Evolutionary conservation across 23 tunicate species (phyloP), one percentile per base, ranked within the genome.

Genomic region (Ascidia mentula): DNA sequence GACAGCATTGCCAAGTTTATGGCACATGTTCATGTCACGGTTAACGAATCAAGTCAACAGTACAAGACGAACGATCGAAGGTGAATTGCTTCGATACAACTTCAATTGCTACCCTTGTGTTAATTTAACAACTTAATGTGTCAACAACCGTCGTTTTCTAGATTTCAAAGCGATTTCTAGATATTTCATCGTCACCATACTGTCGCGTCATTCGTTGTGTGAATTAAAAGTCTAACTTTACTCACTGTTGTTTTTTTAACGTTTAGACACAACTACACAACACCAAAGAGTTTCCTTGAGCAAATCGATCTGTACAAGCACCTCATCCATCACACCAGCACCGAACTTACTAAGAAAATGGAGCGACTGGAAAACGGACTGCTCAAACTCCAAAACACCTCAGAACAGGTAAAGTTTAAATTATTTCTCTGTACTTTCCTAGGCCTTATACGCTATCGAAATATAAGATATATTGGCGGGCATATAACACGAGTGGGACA

Each of bases 371-470:
- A 92, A 73, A 92, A 92, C 40, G 97, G 97, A 17, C 60, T 92
- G 76, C 74, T 81, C 3, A 92, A 92, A 40, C 73, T 92, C 22
- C 88, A 84, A 69, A 92, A 87, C 74, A 92, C 97, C 17, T 40
- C 97, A 17, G 97, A 92, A 40, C 97, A 92, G 97, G 97, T 86
- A 79, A 69, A n/a, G n/a, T n/a, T n/a, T n/a, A n/a, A n/a, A n/a
- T n/a, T n/a, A n/a, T n/a, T n/a, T n/a, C n/a, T n/a, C n/a, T n/a
- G n/a, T n/a, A n/a, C n/a, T n/a, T n/a, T n/a, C n/a, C n/a, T n/a
- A n/a, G n/a, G n/a, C n/a, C n/a, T n/a, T n/a, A n/a, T n/a, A n/a
- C n/a, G n/a, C n/a, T n/a, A n/a, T n/a, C n/a, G n/a, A n/a, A n/a
- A n/a, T n/a, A n/a, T n/a, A n/a, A n/a, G n/a, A n/a, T n/a, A n/a